These are phyloP conservation scores for Harlomillsia oculata DNA, from an alignment of 1,140 invertebrate genomes.

Conservation along the genomic window DNA sequence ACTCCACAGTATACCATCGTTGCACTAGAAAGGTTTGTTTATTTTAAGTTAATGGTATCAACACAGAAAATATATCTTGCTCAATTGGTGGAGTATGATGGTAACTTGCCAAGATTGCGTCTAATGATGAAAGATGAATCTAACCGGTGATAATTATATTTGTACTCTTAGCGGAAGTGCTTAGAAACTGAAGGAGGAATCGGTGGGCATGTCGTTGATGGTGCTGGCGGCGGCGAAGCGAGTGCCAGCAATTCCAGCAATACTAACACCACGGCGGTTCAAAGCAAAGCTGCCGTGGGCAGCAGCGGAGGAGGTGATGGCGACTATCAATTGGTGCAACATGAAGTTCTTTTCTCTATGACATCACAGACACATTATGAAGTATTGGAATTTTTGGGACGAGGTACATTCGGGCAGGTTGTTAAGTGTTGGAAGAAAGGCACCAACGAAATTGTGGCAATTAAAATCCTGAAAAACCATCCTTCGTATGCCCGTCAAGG, in stretches of 20 bases:
- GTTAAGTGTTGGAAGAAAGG: constrained; percentile 99
- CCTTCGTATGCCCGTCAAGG: constrained; percentile 98
- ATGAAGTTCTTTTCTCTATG: constrained; percentile 93
- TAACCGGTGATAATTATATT: too few species aligned
- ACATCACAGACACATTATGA: constrained; percentile 71
- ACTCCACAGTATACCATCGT: constrained; percentile 32
- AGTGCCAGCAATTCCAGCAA: constrained; percentile 26
- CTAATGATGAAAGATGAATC: too few species aligned
- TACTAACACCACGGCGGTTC: constrained; percentile 61
- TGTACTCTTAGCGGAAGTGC: constrained; percentile 32
- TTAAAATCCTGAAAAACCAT: constrained; percentile 99
- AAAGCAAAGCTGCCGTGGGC: constrained; percentile 55
- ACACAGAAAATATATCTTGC: neutral
- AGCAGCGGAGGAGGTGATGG: constrained; percentile 71
- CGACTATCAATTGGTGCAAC: constrained; percentile 95
- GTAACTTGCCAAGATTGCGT: too few species aligned
- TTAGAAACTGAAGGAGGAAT: constrained; percentile 27
- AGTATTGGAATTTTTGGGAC: constrained; percentile 95
- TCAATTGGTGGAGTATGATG: neutral
- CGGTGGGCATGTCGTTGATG: constrained; percentile 31
- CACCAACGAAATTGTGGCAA: constrained; percentile 98
- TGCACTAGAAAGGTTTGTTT: constrained; percentile 34
- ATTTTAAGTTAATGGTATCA: neutral
- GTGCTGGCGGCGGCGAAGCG: constrained; percentile 26
- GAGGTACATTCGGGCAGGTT: constrained; percentile 98